A percentile compares a stretch with the other conserved stretches of the same genome.
Conservation (phyloP, 2,888 invertebrate species). For the Crepidodera aurea region DNA sequence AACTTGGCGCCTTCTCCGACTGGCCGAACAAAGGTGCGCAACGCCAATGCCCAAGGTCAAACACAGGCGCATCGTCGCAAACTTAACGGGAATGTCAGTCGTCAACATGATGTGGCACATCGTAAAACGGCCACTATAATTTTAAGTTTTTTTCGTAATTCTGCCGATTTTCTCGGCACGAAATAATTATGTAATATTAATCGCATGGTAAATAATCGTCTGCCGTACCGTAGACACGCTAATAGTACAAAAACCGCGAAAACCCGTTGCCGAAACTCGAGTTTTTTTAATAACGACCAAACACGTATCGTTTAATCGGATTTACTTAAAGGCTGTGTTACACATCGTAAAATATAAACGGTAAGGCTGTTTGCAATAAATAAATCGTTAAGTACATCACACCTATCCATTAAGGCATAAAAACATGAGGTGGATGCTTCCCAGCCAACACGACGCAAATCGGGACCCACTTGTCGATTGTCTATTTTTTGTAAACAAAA, state of each 20-base stretch:
- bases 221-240: slow-evolving; percentile 58
- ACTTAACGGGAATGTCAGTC: slow-evolving; percentile 53
- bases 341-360: slow-evolving; percentile 53
- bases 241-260: slow-evolving; percentile 61
- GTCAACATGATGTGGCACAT: slow-evolving; percentile 65
- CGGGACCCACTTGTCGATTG: slow-evolving; percentile 48
- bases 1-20: slow-evolving; percentile 38
- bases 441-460: slow-evolving; percentile 44
- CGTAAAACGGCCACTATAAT: slow-evolving; percentile 61
- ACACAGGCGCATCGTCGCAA: slow-evolving; percentile 49
- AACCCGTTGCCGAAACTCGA: slow-evolving; percentile 58
- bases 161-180: slow-evolving; percentile 59
- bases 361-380: slow-evolving; percentile 42
- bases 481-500: slow-evolving; percentile 42
- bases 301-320: slow-evolving; percentile 52
- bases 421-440: slow-evolving; percentile 38
- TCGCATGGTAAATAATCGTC: slow-evolving; percentile 52
- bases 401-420: slow-evolving; percentile 9
- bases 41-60: slow-evolving; percentile 43
- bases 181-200: slow-evolving; percentile 60
- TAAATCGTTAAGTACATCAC: not conserved
- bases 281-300: slow-evolving; percentile 54
- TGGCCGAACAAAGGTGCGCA: slow-evolving; percentile 29
- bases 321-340: slow-evolving; percentile 55
- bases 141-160: slow-evolving; percentile 59